Base-by-base conservation (phyloP, 2,113 vertebrate species). In the Mobula hypostoma region DNA sequence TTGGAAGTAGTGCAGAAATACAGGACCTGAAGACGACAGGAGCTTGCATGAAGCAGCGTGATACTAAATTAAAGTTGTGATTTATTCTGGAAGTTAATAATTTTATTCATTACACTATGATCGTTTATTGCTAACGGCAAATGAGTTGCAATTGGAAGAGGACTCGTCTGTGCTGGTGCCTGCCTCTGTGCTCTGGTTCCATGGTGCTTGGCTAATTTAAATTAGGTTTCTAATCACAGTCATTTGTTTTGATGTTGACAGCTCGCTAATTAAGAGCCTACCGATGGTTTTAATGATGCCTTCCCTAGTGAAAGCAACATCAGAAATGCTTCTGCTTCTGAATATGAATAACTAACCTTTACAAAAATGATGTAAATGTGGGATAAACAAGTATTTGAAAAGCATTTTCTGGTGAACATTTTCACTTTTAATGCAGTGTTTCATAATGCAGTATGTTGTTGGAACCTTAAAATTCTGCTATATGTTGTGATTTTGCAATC, bases 51-150 rank as follows among this genome's bases (percentile, higher is more conserved):
- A 83, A 48, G 80, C 40, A 48, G 24, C 48, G 80, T 63, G 83
- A 87, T 63, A 63, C 58, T 29, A 63, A n/a, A 14, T 12, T 14
- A 14, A 14, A n/a, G 11, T n/a, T 27, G 29, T 3, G 24, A 88
- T 32, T 88, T 17, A 63, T 88, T 88, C 63, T n/a, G 24, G 29
- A 63, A n/a, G n/a, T n/a, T n/a, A 85, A n/a, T 88, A 66, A 88
- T 3, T 5, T 32, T 63, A 32, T 66, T 66, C 27, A 32, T 66
- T 11, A 32, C 58, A 66, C 63, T 63, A 5, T 66, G 29, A n/a
- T 88, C 27, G 56, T 88, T n/a, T 66, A 88, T 17, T 88, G 61
- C 29, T 88, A n/a, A 88, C 63, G 56, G 85, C 58, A 88, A 88
- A 63, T 12, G n/a, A 5, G 85, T n/a, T n/a, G 56, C 56, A 85